Percentiles rank a stretch among this genome's conserved stretches.
Evolutionary conservation across 2,113 vertebrate genomes (phyloP).

Genomic region (Nymphicus hollandicus): DNA sequence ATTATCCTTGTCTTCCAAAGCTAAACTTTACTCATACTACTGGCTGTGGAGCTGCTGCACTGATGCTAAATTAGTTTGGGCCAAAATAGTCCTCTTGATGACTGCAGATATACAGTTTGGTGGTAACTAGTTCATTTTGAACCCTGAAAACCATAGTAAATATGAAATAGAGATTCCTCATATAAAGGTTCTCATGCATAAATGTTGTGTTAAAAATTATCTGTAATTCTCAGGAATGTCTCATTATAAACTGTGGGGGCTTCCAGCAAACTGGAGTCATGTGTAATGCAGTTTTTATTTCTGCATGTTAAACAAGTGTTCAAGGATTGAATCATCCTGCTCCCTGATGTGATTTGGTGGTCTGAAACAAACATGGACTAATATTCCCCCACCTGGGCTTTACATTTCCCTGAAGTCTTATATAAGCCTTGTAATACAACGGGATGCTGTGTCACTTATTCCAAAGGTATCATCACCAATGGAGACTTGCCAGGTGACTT

Average conservation of each 20-base stretch:
- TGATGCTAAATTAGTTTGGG: neutral
- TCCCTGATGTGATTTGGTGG: conserved; percentile 50
- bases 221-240: neutral
- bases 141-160: neutral
- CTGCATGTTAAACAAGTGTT: neutral
- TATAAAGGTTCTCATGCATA: neutral
- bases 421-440: conserved; percentile 55
- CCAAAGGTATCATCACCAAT: conserved; percentile 67
- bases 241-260: neutral
- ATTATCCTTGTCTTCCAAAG: neutral
- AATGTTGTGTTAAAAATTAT: neutral
- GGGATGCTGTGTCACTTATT: conserved; percentile 65
- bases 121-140: neutral
- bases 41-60: neutral
- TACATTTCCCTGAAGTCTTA: conserved; percentile 60
- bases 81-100: neutral
- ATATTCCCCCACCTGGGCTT: conserved; percentile 46
- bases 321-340: conserved; percentile 37
- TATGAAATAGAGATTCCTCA: neutral
- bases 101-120: neutral
- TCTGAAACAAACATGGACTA: conserved; percentile 42
- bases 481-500: conserved; percentile 66
- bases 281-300: conserved; percentile 6
- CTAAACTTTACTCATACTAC: neutral
- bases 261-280: neutral